Evolutionary conservation across 2,113 vertebrate genomes (phyloP), one percentile per base, ranked within the genome.

Genomic region (Orientallactaga bullata): DNA sequence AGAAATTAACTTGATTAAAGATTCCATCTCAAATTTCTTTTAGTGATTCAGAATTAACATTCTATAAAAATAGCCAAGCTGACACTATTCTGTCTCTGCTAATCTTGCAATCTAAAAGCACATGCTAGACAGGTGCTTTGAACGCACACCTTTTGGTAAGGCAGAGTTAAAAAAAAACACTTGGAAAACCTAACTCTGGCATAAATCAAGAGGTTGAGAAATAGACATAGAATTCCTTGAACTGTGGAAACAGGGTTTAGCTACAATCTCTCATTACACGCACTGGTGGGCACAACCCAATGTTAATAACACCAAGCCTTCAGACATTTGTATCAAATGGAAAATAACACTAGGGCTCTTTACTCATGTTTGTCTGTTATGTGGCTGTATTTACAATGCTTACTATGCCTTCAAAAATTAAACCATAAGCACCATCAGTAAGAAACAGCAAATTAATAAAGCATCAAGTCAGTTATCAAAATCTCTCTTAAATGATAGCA

Each of bases 391-490:
- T 98, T 97, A 98, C 80, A 93, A 51, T 95, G 93, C 71, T n/a
- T n/a, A n/a, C 94, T 94, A 96, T 42, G 61, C 96, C 80, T 97
- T 96, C 93, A 89, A 94, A 47, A 95, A 84, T 83, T 95, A 95
- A 94, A 97, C 97, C 96, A 97, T 77, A 96, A 98, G 97, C 97
- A 97, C 93, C 95, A 91, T 95, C 96, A 92, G 79, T 95, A 98
- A 96, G 96, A 98, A 98, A 97, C 96, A 96, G 94, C 96, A 98
- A 98, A 97, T 86, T 97, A 98, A 96, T 95, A 97, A 97, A 95
- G 87, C 30, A 96, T 92, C 85, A 51, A 89, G 94, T 96, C 84
- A 92, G 90, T 35, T 78, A 69, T 94, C 95, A 97, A 94, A 90
- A 94, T 79, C 91, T 96, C 96, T 97, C 95, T 92, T 96, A 89